Evolutionary conservation across 2,113 vertebrate species (phyloP), one percentile per base, ranked within the genome.

Genomic region (Pionites leucogaster): DNA sequence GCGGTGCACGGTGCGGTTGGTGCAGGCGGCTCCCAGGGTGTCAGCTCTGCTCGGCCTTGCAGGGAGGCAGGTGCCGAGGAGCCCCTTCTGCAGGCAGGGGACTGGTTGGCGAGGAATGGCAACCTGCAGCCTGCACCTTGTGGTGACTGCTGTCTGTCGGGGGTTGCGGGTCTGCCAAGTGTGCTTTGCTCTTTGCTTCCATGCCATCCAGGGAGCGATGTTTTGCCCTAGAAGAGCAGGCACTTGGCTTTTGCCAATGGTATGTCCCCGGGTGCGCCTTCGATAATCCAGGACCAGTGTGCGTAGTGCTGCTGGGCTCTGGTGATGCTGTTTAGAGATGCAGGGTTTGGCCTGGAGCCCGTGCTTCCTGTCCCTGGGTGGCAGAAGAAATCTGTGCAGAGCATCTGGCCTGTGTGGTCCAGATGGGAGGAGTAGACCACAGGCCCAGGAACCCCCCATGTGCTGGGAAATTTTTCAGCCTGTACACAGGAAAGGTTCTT

Each of bases 121-220:
- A 41, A 41, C 82, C 69, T 53, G 82, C 67, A 82, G 53, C 67
- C 62, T 25, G 60, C 0, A 0, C 57, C 50, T 68, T 3, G n/a
- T 7, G 39, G 46, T 0, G 0, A 4, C 55, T 2, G 0, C 50
- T 5, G 1, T 53, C 80, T 78, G 65, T 59, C 1, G 2, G 53
- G 47, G 46, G 57, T 72, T 27, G 13, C 1, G 10, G 44, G 3
- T 65, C 53, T 77, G 76, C 67, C 27, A 7, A 10, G 62, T 1
- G 24, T 17, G 63, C 59, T 52, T 59, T 22, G 28, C 75, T 69
- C 33, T 23, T 19, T 2, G 9, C 57, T 33, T 53, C 44, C 3
- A 4, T 50, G 55, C 63, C 0, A 8, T 17, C 22, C 57, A 5
- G 27, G 35, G 47, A 24, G 25, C 4, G 1, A 31, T 11, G 67